Evolutionary conservation across 2,797 vertebrate genomes (phyloP), one percentile per base, ranked within the genome.

Genomic region (Cryptoprocta ferox): DNA sequence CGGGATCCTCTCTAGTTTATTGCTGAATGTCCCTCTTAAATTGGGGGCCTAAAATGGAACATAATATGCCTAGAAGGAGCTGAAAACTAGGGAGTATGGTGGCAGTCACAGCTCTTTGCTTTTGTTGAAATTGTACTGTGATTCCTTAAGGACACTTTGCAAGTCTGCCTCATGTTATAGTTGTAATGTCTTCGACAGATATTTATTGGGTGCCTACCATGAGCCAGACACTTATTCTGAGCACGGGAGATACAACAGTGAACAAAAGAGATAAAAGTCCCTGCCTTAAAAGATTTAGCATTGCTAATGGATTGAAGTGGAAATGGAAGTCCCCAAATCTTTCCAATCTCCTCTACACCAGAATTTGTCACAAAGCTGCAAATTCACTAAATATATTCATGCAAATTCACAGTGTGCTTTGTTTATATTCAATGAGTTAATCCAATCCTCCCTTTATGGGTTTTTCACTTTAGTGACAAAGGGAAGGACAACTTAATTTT

Each of bases 311-410:
- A 65, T 80, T 87, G n/a, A 81, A 71, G 30, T 73, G 2, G 2
- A 16, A 32, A 37, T 53, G 21, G 24, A 70, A 79, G 37, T 18
- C 26, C 6, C n/a, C 61, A 42, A 12, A 35, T 78, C 35, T 18
- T 56, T 48, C 21, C 32, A n/a, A 45, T 50, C 30, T 61, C 48
- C 21, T 71, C 13, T 37, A 35, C 14, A 48, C 15, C 73, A 35
- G 8, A 84, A 75, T 85, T 94, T 59, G 39, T 81, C 53, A 90
- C 53, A 70, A 83, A 80, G 71, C 71, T 94, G 11, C 2, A 81
- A 78, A 94, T 75, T 73, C 56, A 94, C 24, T 81, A 28, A 86
- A 76, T 73, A n/a, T n/a, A n/a, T n/a, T n/a, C n/a, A n/a, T n/a
- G n/a, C n/a, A n/a, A n/a, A n/a, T 95, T 65, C n/a, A 75, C 32